Base-by-base conservation (phyloP, 2,888 invertebrate species). In the Leuctra nigra region DNA sequence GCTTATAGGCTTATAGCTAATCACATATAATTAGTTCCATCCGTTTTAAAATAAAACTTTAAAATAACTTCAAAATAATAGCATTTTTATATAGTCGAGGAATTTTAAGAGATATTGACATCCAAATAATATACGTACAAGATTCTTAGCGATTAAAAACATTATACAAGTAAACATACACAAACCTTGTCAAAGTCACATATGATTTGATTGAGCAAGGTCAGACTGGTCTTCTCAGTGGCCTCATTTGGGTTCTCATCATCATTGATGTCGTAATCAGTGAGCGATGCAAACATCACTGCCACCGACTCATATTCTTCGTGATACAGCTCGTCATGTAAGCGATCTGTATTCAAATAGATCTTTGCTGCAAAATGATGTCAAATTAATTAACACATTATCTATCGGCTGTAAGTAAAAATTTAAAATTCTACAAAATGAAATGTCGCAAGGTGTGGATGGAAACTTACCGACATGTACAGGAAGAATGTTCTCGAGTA, bases 271-370 rank as follows among this genome's bases (percentile, higher is more conserved):
- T 86, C 83, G 70, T 86, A 89, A 68, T 89, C 89, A 14, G 89
- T 89, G 47, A 97, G 82, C 0, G 94, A 90, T 0, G 97, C 97
- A 72, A 97, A 97, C 93, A 97, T 95, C 0, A 97, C 94, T 1
- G 93, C 90, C 0, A 94, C 93, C 64, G 86, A 84, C 55, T 85
- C 84, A 68, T 96, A 94, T 61, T 87, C 84, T 70, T 94, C 89
- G 65, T 90, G 88, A 69, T 95, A 95, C 2, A 93, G 76, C 62
- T 91, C 89, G 55, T 73, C 73, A 56, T 81, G 76, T 46, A 79
- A 83, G 72, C 84, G 78, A 60, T 80, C 81, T 59, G 83, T 75
- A 63, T 87, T 84, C 62, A 91, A 73, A 68, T 89, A 91, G 56
- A 86, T 80, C 68, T 88, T 84, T 46, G 90, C 91, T 90, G 69